A percentile compares a stretch with the other conserved stretches of the same genome.
These are phyloP conservation scores for Narcine bancroftii DNA, from an alignment of 2,113 vertebrate genomes.

Conservation along the genomic window DNA sequence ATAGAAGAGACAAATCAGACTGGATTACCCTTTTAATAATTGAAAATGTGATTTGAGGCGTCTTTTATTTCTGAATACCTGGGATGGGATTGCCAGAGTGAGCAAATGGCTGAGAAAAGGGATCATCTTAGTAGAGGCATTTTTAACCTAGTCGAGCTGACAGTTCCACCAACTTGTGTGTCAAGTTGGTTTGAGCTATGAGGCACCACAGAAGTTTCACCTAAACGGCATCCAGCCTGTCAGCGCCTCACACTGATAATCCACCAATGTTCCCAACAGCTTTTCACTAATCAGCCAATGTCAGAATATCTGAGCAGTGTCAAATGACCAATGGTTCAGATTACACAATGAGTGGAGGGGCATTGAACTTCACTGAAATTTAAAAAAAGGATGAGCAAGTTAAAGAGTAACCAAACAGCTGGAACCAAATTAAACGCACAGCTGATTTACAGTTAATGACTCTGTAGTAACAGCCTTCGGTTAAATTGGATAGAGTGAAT, in stretches of 20 bases:
- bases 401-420: neutral
- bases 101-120: too few species aligned
- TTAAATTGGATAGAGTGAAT: neutral
- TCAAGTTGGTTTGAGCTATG: constrained; percentile 38
- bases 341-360: neutral
- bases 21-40: constrained; percentile 52
- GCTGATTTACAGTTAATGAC: neutral
- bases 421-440: neutral
- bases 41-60: constrained; percentile 47
- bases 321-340: neutral
- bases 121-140: too few species aligned
- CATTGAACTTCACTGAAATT: neutral
- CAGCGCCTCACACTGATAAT: neutral
- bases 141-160: too few species aligned
- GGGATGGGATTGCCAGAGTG: too few species aligned
- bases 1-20: constrained; percentile 41
- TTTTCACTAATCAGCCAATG: neutral
- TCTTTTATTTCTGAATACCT: too few species aligned
- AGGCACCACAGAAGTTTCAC: neutral
- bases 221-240: neutral
- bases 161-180: too few species aligned
- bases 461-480: neutral
- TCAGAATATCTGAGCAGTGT: neutral
- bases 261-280: neutral
- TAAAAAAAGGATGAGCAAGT: neutral